Percentiles rank a stretch among this genome's conserved stretches.
These are phyloP conservation scores for Lycopodina hypogea DNA, from an alignment of 37 sponge, comb jelly and placozoan species.

Conservation along the genomic window DNA sequence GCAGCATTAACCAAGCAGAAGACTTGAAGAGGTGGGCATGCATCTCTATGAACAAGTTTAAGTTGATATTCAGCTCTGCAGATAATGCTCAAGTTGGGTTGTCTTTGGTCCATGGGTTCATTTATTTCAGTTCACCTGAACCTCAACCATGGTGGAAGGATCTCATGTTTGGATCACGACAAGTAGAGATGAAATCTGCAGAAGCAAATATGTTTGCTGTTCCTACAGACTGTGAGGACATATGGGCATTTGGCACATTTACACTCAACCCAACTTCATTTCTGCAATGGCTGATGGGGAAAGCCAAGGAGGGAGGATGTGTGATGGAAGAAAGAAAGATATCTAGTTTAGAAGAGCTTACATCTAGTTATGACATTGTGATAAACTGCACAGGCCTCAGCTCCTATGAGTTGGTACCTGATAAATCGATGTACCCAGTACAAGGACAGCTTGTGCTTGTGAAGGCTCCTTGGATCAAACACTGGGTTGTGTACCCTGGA, in stretches of 20 bases:
- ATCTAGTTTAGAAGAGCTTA: slow-evolving; percentile 19
- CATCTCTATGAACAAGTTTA: neutral
- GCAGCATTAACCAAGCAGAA: neutral
- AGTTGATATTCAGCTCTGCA: slow-evolving; percentile 9
- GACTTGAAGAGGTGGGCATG: slow-evolving; percentile 2
- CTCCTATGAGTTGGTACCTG: slow-evolving; percentile 38
- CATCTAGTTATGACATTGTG: slow-evolving; percentile 37
- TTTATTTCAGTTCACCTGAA: neutral
- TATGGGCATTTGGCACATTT: slow-evolving; percentile 28
- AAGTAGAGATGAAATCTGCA: neutral
- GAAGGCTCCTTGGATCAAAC: slow-evolving; percentile 73
- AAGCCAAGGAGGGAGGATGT: slow-evolving; percentile 30
- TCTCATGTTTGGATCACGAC: slow-evolving; percentile 31
- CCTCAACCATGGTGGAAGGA: slow-evolving; percentile 53
- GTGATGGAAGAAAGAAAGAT: slow-evolving; percentile 37
- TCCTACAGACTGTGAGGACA: slow-evolving; percentile 5
- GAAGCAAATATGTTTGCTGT: neutral
- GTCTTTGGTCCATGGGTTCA: neutral
- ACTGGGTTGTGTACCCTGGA: slow-evolving; percentile 7
- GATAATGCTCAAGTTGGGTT: slow-evolving; percentile 13
- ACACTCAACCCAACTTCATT: slow-evolving; percentile 31
- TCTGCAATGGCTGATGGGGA: slow-evolving; percentile 49
- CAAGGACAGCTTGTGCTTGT: slow-evolving; percentile 63
- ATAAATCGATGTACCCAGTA: slow-evolving; percentile 43
- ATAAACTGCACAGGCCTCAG: slow-evolving; percentile 84